Percentiles rank a stretch among this genome's conserved stretches.
phyloP scores from a whole-genome alignment of 1,140 invertebrate genomes.

The Anastrepha obliqua region DNA sequence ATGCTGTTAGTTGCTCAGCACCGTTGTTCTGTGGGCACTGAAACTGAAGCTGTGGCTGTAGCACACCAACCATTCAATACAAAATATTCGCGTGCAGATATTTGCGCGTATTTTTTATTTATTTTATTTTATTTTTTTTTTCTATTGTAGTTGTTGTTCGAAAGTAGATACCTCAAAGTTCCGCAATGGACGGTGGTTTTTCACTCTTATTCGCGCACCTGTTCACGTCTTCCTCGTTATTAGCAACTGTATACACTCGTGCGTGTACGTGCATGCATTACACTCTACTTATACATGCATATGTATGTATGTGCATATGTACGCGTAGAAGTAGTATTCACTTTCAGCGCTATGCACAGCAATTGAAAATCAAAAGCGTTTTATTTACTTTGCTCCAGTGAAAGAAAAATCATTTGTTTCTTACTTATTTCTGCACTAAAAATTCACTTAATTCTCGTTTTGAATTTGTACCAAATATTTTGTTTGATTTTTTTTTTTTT shows the following conservation, averaged over 20 bases:
- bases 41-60: neutral
- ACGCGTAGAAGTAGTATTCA: neutral
- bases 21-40: neutral
- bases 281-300: neutral
- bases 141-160: neutral
- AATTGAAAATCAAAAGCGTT: constrained; percentile 2
- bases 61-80: neutral
- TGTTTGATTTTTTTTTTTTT: neutral
- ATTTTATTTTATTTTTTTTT: constrained; percentile 18
- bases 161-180: constrained; percentile 42
- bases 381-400: neutral
- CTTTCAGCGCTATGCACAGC: constrained; percentile 9
- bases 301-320: constrained; percentile 6
- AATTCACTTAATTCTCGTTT: constrained; percentile 47
- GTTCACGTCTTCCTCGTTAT: constrained; percentile 40
- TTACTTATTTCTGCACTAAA: constrained; percentile 41
- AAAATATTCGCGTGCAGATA: constrained; percentile 9
- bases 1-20: constrained; percentile 29
- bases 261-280: neutral
- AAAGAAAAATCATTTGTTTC: neutral
- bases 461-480: neutral
- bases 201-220: constrained; percentile 46
- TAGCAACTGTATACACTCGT: neutral
- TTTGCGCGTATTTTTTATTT: constrained; percentile 1
- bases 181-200: constrained; percentile 45